Conservation (phyloP, 1,140 invertebrate species). For the Mamestra configurata region DNA sequence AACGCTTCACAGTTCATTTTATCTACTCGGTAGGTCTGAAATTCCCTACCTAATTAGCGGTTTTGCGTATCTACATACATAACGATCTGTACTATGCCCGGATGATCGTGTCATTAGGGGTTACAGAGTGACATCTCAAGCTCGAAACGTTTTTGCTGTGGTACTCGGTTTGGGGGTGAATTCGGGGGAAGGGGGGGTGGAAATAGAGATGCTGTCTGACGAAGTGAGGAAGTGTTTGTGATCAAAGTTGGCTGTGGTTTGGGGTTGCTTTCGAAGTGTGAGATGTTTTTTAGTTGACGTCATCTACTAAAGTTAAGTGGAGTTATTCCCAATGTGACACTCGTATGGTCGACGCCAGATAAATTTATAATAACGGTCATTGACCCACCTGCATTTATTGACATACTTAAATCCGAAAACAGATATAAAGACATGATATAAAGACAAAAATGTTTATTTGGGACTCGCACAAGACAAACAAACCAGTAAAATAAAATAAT, state of each 20-base stretch:
- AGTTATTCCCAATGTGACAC: no score
- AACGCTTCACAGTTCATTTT: conserved; percentile 46
- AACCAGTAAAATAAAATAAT: no score
- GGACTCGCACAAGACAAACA: no score
- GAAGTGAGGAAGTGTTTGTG: not conserved
- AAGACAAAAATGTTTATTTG: no score
- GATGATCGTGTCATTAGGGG: conserved; percentile 25
- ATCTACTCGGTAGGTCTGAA: conserved; percentile 42
- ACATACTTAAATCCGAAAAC: no score
- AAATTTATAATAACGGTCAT: no score
- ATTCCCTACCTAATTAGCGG: conserved; percentile 54
- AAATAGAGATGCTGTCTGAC: not conserved
- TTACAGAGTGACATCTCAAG: conserved; percentile 6
- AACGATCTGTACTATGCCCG: conserved; percentile 38
- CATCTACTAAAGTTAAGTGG: no score
- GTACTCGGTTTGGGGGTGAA: not conserved
- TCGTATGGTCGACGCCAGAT: no score
- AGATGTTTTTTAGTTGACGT: not conserved
- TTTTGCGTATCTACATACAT: conserved; percentile 49
- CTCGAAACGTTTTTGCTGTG: conserved; percentile 13
- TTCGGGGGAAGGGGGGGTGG: no score
- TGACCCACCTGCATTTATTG: no score
- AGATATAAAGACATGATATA: no score
- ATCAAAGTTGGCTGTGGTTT: not conserved
- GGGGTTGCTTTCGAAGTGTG: not conserved